These are phyloP conservation scores for Altica lythri DNA, from an alignment of 2,888 invertebrate species.

Conservation along the genomic window DNA sequence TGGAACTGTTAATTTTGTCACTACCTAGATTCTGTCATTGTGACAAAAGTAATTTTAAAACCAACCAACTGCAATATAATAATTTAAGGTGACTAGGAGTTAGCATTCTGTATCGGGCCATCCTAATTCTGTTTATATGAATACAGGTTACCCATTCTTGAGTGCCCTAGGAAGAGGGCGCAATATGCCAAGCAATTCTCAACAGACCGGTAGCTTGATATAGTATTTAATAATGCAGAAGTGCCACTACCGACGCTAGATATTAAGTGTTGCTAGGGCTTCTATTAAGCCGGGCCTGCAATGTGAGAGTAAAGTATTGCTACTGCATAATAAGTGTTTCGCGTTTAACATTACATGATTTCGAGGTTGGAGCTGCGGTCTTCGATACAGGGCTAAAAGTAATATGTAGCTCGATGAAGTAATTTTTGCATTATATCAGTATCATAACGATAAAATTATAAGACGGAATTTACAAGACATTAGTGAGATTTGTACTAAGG, in stretches of 20 bases:
- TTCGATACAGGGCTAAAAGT: slow-evolving; percentile 10
- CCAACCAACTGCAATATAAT: too few species aligned
- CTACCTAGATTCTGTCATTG: too few species aligned
- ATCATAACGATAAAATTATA: too few species aligned
- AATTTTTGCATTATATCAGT: too few species aligned
- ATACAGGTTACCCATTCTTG: slow-evolving; percentile 34
- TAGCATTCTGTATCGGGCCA: too few species aligned
- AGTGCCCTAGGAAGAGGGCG: slow-evolving; percentile 26
- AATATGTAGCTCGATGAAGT: too few species aligned
- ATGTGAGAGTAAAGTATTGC: slow-evolving; percentile 37
- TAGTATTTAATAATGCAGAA: slow-evolving; percentile 41
- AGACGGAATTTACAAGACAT: too few species aligned
- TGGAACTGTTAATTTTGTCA: too few species aligned
- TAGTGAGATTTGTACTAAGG: too few species aligned
- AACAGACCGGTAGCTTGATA: slow-evolving; percentile 35
- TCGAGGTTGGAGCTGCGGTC: slow-evolving; percentile 8
- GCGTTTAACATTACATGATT: slow-evolving; percentile 29
- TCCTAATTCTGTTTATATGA: too few species aligned
- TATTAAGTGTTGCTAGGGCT: slow-evolving; percentile 38
- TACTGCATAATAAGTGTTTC: slow-evolving; percentile 34
- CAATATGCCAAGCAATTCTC: slow-evolving; percentile 36
- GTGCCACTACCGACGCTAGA: slow-evolving; percentile 33
- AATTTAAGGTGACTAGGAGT: too few species aligned
- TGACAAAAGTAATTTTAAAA: too few species aligned
- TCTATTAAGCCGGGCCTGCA: slow-evolving; percentile 33